Evolutionary conservation across 2,113 vertebrate genomes (phyloP).

Genomic region (Acanthochromis polyacanthus): DNA sequence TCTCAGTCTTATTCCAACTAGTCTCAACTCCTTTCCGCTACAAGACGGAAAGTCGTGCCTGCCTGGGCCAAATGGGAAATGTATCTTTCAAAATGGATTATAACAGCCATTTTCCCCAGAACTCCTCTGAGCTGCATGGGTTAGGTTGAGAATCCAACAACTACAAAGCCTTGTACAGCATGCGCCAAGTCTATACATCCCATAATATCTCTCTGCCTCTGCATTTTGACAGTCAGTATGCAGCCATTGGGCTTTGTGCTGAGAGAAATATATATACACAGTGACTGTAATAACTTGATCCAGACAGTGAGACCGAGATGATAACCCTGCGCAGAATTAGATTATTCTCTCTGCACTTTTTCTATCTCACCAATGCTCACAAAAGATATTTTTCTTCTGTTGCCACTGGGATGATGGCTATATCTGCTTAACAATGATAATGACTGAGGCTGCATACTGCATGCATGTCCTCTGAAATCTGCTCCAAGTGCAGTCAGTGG

Average conservation of each 20-base stretch:
- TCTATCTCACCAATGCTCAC: constrained; percentile 26
- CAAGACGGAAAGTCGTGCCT: constrained; percentile 48
- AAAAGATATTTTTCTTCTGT: constrained; percentile 19
- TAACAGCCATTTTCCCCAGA: constrained; percentile 63
- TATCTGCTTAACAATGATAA: constrained; percentile 44
- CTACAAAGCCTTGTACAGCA: constrained; percentile 65
- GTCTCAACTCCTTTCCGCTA: constrained; percentile 52
- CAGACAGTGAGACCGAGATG: constrained; percentile 49
- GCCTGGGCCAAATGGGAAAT: constrained; percentile 65
- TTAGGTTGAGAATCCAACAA: constrained; percentile 59
- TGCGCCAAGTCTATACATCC: constrained; percentile 68
- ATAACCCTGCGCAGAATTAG: constrained; percentile 58
- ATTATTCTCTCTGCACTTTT: constrained; percentile 51
- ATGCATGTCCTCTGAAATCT: constrained; percentile 29
- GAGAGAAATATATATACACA: constrained; percentile 44
- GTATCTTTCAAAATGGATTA: constrained; percentile 82
- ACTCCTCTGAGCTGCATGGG: constrained; percentile 62
- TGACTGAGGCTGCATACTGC: constrained; percentile 1
- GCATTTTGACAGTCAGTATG: constrained; percentile 60
- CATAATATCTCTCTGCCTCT: constrained; percentile 64
- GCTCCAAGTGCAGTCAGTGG: constrained; percentile 3
- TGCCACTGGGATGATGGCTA: constrained; percentile 25
- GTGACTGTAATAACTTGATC: constrained; percentile 57
- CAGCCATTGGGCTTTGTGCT: constrained; percentile 66
- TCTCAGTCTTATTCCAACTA: constrained; percentile 52